Evolutionary conservation across 2,888 invertebrate genomes (phyloP).

Genomic region (Drosophila nr. perissopoda): DNA sequence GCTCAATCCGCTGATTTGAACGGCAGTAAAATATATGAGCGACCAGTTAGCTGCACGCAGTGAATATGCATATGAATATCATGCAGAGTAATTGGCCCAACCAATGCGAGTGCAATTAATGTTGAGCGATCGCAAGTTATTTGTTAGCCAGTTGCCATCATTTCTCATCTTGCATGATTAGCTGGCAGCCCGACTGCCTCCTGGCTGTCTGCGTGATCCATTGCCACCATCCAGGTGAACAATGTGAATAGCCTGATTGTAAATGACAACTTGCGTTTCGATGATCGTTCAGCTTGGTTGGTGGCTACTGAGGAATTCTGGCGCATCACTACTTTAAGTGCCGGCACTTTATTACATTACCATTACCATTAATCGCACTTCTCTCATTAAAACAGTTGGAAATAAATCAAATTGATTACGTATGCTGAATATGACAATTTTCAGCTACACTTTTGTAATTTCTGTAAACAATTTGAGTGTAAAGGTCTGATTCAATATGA

Average conservation of each 20-base stretch:
- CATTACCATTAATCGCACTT: slow-evolving; percentile 16
- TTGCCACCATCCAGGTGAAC: slow-evolving; percentile 12
- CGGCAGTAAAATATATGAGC: slow-evolving; percentile 11
- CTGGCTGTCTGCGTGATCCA: slow-evolving; percentile 14
- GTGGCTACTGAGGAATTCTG: slow-evolving; percentile 33
- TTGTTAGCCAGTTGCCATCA: slow-evolving; percentile 40
- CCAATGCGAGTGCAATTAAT: slow-evolving; percentile 66
- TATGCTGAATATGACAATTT: neutral
- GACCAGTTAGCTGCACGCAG: slow-evolving; percentile 9
- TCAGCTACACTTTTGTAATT: neutral
- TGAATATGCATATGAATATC: slow-evolving; percentile 70
- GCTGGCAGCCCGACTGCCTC: slow-evolving; percentile 13
- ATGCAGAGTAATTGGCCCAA: slow-evolving; percentile 65
- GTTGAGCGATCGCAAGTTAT: slow-evolving; percentile 16
- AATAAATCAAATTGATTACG: slow-evolving; percentile 42
- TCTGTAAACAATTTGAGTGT: neutral
- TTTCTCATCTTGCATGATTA: slow-evolving; percentile 50
- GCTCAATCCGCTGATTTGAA: slow-evolving; percentile 30
- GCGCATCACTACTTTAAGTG: slow-evolving; percentile 40
- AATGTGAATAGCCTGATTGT: slow-evolving; percentile 43
- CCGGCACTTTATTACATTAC: slow-evolving; percentile 33
- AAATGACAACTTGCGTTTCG: slow-evolving; percentile 48
- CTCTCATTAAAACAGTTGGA: slow-evolving; percentile 5
- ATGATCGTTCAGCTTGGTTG: slow-evolving; percentile 43
- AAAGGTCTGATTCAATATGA: neutral